Evolutionary conservation across 2,113 vertebrate genomes (phyloP).

Genomic region (Ceuthmochares aereus): DNA sequence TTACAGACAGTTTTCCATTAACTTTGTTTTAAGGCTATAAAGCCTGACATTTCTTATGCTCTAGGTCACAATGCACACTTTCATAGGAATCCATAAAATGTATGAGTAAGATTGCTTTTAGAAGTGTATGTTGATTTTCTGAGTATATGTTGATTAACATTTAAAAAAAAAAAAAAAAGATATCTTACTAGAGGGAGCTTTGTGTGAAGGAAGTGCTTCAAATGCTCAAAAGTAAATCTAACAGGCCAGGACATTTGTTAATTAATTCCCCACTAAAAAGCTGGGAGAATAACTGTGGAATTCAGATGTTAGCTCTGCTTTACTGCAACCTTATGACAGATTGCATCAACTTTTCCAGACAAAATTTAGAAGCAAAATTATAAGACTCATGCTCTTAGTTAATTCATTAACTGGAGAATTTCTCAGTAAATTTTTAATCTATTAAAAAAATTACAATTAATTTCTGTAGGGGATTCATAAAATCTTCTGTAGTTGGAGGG

Average conservation of each 20-base stretch:
- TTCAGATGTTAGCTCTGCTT: constrained; percentile 6
- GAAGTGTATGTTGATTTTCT: not conserved
- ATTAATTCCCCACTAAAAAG: not conserved
- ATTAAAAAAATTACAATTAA: not conserved
- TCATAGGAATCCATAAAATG: not conserved
- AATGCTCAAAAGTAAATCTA: not conserved
- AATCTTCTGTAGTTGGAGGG: not conserved
- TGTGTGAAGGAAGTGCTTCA: not conserved
- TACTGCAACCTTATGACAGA: not conserved
- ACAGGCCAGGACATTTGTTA: not conserved
- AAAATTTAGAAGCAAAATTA: not conserved
- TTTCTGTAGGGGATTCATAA: not conserved
- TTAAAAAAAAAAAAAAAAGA: not conserved
- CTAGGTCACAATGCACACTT: not conserved
- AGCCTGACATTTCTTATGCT: not conserved
- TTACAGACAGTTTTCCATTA: constrained; percentile 1
- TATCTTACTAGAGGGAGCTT: not conserved
- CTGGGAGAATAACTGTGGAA: not conserved
- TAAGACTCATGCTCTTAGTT: not conserved
- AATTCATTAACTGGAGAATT: not conserved
- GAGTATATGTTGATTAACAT: not conserved
- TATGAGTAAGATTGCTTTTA: not conserved
- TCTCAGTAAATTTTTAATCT: not conserved
- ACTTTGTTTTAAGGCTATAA: not conserved
- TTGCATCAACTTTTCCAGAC: not conserved